Conservation (phyloP, 2,113 vertebrate species). For the Lepisosteus oculatus region DNA sequence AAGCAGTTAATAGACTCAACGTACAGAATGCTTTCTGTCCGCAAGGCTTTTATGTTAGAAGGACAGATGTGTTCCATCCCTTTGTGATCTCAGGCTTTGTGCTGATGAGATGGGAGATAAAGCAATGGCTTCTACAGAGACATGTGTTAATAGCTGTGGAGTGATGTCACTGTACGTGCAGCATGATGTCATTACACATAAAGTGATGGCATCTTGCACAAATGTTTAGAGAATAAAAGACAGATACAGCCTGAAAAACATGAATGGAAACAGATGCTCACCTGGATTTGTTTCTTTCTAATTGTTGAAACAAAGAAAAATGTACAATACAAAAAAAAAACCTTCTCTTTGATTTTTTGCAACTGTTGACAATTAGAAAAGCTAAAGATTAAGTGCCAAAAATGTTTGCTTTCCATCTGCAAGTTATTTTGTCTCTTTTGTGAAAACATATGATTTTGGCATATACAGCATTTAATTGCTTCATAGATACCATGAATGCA, state of each 20-base stretch:
- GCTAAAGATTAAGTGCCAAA: conserved; percentile 20
- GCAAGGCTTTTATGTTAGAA: conserved; percentile 9
- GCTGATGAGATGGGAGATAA: conserved; percentile 23
- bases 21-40: neutral
- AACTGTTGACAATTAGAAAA: conserved; percentile 30
- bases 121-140: conserved; percentile 22
- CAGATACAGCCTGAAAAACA: neutral
- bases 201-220: conserved; percentile 13
- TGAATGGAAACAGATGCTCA: conserved; percentile 29
- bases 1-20: too few relatives aligned
- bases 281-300: conserved; percentile 26
- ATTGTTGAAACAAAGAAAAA: conserved; percentile 20
- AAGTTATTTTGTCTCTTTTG: conserved; percentile 26
- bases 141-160: conserved; percentile 1
- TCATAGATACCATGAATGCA: conserved; percentile 25
- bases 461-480: conserved; percentile 17
- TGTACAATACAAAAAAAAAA: conserved; percentile 21
- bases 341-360: conserved; percentile 13
- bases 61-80: conserved; percentile 22
- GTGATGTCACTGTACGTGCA: conserved; percentile 24
- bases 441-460: conserved; percentile 25
- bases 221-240: conserved; percentile 18
- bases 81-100: neutral
- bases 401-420: conserved; percentile 32
- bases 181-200: conserved; percentile 12